phyloP scores from a whole-genome alignment of 2,888 invertebrate species.

The Parascotia fuliginaria region DNA sequence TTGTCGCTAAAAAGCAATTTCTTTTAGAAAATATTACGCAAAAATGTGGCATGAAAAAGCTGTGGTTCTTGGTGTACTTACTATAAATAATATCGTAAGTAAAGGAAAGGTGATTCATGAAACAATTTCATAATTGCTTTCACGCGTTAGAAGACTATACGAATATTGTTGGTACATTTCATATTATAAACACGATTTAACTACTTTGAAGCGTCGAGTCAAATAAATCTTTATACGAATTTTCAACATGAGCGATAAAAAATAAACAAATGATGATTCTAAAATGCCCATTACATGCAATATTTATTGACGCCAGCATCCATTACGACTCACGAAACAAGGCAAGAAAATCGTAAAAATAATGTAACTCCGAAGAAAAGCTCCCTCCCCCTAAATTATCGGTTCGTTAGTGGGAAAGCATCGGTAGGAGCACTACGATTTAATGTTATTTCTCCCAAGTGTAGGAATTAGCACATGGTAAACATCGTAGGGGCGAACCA shows the following conservation, averaged over 20 bases:
- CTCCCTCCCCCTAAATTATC: slow-evolving; percentile 68
- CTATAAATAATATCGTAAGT: too few relatives aligned
- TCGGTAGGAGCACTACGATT: slow-evolving; percentile 65
- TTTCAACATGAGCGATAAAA: not conserved
- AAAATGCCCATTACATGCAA: slow-evolving; percentile 9
- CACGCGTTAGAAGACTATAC: too few relatives aligned
- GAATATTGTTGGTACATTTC: too few relatives aligned
- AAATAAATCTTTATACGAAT: not conserved
- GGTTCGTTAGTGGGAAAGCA: slow-evolving; percentile 76
- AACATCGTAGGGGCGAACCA: slow-evolving; percentile 57
- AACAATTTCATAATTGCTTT: too few relatives aligned
- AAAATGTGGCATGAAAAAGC: too few relatives aligned
- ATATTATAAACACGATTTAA: too few relatives aligned
- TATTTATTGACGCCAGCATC: slow-evolving; percentile 11
- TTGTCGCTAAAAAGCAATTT: too few relatives aligned
- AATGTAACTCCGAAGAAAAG: slow-evolving; percentile 51
- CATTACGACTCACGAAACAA: slow-evolving; percentile 22
- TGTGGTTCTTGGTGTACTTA: too few relatives aligned
- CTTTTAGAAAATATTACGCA: too few relatives aligned
- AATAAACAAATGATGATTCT: slow-evolving; percentile 10
- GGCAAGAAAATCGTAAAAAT: slow-evolving; percentile 33
- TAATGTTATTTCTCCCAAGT: slow-evolving; percentile 82
- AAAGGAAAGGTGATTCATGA: too few relatives aligned
- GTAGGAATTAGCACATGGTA: slow-evolving; percentile 77
- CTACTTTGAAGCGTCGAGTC: too few relatives aligned